A percentile compares a stretch with the other conserved stretches of the same genome.
These are phyloP conservation scores for Anthonomus grandis DNA, from an alignment of 1,140 invertebrate species.

Conservation along the genomic window DNA sequence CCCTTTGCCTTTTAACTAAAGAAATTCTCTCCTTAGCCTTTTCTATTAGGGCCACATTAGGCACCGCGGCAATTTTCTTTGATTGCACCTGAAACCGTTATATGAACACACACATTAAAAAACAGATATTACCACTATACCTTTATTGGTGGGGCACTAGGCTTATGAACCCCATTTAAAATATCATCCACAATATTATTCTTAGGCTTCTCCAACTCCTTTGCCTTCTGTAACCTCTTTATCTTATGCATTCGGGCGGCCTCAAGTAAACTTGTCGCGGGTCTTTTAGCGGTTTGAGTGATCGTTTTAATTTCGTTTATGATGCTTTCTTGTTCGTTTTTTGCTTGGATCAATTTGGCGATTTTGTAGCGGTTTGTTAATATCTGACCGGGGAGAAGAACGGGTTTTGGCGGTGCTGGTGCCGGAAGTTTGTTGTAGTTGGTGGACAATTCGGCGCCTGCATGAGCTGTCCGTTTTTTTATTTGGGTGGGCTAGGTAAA, in stretches of 20 bases:
- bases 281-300: slow-evolving; percentile 19
- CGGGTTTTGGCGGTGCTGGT: slow-evolving; percentile 27
- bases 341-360: slow-evolving; percentile 35
- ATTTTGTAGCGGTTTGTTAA: slow-evolving; percentile 43
- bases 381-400: slow-evolving; percentile 33
- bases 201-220: background rate
- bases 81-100: no score
- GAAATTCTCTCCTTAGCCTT: slow-evolving; percentile 57
- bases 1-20: slow-evolving; percentile 44
- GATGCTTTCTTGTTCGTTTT: slow-evolving; percentile 40
- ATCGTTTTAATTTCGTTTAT: slow-evolving; percentile 38
- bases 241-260: slow-evolving; percentile 33
- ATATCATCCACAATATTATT: slow-evolving; percentile 39
- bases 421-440: slow-evolving; percentile 16
- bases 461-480: slow-evolving; percentile 52
- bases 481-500: no score
- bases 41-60: slow-evolving; percentile 58
- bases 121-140: no score
- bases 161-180: slow-evolving; percentile 34
- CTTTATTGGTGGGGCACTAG: slow-evolving; percentile 20
- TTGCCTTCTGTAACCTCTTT: slow-evolving; percentile 12
- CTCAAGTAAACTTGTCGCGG: slow-evolving; percentile 29
- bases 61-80: slow-evolving; percentile 59
- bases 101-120: no score
- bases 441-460: slow-evolving; percentile 42